Base-by-base conservation (phyloP, 2,888 invertebrate species). In the Heliothis peltigera region DNA sequence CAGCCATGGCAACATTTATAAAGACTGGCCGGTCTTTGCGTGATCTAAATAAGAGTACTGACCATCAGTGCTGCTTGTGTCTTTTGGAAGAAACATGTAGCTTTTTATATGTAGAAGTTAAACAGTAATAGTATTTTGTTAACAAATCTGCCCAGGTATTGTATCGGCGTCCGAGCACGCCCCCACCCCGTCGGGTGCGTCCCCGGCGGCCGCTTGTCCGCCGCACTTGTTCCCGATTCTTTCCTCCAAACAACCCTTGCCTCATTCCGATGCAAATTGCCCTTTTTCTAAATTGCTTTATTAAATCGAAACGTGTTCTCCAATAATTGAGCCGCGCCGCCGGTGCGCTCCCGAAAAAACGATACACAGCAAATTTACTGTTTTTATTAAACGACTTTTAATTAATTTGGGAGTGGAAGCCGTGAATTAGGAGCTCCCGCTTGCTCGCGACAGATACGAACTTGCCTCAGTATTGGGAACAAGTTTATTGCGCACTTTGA, bases 261-360 rank as follows among this genome's bases (percentile, higher is more conserved):
- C 89, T 90, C 88, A 87, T 91, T 92, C 85, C 77, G 79, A 92
- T 91, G 91, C 89, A 91, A 93, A 93, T 92, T 87, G 89, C 75
- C 85, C 84, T 91, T 92, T 92, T 92, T 90, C 90, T 90, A 92
- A 93, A 93, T 93, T 91, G 89, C 92, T 93, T 92, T 91, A 93
- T 92, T 92, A 92, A 92, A 93, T 89, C 87, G 89, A 89, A 91
- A 91, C 92, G 91, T 92, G 92, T 91, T 89, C 88, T 82, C 88
- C 91, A 91, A 92, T 93, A 91, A 90, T 89, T 87, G 89, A 79
- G 79, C 77, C 65, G 76, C 74, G 69, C 60, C 75, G 67, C 60
- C 75, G 67, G 67, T 63, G 62, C 59, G 71, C 71, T 70, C 47
- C 67, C 68, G 65, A 76, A 81, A 80, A 84, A 80, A 75, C 81